Percentiles rank a stretch among this genome's conserved stretches.
These are phyloP conservation scores for Chrysolina haemoptera DNA, from an alignment of 2,888 invertebrate species.

Conservation along the genomic window DNA sequence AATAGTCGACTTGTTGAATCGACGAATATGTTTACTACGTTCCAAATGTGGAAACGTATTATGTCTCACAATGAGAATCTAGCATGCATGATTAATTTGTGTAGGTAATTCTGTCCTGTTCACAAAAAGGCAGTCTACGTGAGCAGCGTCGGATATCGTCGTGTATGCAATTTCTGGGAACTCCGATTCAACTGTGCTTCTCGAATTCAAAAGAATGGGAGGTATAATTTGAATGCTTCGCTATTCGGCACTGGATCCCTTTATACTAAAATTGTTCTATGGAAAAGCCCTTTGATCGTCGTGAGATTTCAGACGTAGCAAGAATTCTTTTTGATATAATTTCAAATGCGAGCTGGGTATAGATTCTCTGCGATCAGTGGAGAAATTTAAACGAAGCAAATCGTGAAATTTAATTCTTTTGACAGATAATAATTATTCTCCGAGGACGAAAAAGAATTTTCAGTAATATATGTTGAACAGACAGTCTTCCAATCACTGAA, in stretches of 20 bases:
- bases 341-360: background rate
- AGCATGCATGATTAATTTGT: too few relatives aligned
- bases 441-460: background rate
- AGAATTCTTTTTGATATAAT: constrained; percentile 10
- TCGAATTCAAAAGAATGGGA: constrained; percentile 6
- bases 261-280: background rate
- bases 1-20: too few relatives aligned
- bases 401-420: background rate
- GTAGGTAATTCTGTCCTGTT: background rate
- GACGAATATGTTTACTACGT: too few relatives aligned
- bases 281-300: constrained; percentile 8
- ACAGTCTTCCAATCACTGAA: too few relatives aligned
- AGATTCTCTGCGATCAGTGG: background rate
- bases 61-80: too few relatives aligned
- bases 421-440: background rate
- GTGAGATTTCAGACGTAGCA: constrained; percentile 4
- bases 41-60: too few relatives aligned
- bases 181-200: constrained; percentile 7
- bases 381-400: background rate
- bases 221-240: constrained; percentile 7
- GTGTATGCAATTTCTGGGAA: constrained; percentile 12
- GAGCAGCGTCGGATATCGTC: constrained; percentile 6
- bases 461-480: background rate
- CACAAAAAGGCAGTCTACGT: constrained; percentile 1
- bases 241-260: constrained; percentile 1